Evolutionary conservation across 2,113 vertebrate species (phyloP).

Genomic region (Haemorhous mexicanus): DNA sequence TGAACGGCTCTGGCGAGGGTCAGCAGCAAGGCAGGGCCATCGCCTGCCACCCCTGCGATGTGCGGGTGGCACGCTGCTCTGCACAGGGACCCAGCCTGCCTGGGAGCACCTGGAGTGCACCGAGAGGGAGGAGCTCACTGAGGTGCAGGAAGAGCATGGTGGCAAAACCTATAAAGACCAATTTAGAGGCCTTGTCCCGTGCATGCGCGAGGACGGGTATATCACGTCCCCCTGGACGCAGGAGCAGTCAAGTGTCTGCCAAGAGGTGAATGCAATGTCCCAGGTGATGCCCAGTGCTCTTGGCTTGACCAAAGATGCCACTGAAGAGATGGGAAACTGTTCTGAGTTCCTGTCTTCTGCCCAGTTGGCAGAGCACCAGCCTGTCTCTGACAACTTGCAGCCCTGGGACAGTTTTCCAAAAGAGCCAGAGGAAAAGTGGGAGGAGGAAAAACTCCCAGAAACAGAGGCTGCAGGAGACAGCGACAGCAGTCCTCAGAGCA

Average conservation of each 20-base stretch:
- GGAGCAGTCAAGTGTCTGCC: rapidly evolving
- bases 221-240: rapidly evolving
- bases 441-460: not conserved
- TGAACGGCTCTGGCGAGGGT: not conserved
- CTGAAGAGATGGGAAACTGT: rapidly evolving
- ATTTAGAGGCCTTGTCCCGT: rapidly evolving
- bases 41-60: rapidly evolving
- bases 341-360: not conserved
- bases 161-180: rapidly evolving
- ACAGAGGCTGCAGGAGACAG: not conserved
- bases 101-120: rapidly evolving
- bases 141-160: rapidly evolving
- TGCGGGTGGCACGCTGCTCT: rapidly evolving
- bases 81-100: not conserved
- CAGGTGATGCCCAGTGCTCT: rapidly evolving
- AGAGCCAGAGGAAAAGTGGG: not conserved
- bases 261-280: not conserved
- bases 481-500: rapidly evolving
- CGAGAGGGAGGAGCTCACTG: rapidly evolving
- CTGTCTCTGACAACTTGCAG: not conserved
- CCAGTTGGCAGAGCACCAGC: not conserved
- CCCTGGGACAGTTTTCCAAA: not conserved
- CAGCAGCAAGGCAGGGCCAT: not conserved
- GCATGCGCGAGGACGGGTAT: rapidly evolving
- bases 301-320: rapidly evolving